A percentile compares a stretch with the other conserved stretches of the same genome.
These are phyloP conservation scores for Phalera bucephala DNA, from an alignment of 2,888 invertebrate species.

Conservation along the genomic window DNA sequence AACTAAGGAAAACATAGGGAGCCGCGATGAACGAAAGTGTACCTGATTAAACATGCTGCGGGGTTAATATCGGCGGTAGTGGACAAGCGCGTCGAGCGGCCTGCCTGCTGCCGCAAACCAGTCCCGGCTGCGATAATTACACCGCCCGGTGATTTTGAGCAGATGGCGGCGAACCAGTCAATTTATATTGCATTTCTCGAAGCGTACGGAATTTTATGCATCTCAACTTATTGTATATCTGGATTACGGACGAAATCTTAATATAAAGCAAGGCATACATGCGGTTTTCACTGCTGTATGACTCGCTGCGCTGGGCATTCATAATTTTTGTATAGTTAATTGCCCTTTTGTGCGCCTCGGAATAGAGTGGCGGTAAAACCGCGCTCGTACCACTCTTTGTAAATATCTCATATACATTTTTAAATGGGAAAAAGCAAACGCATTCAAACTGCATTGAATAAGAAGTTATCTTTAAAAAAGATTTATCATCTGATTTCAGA, in stretches of 20 bases:
- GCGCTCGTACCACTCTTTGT: too few relatives aligned
- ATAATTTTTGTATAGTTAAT: not conserved
- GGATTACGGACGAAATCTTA: too few relatives aligned
- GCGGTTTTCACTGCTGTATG: too few relatives aligned
- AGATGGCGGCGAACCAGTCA: constrained; percentile 30
- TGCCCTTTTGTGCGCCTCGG: not conserved
- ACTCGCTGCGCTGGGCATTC: not conserved
- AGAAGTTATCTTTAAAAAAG: too few relatives aligned
- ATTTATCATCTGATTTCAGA: too few relatives aligned
- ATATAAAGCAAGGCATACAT: too few relatives aligned
- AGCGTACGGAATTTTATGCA: too few relatives aligned
- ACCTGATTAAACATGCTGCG: constrained; percentile 10
- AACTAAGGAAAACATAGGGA: constrained; percentile 18
- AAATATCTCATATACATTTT: too few relatives aligned
- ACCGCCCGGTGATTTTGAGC: constrained; percentile 32
- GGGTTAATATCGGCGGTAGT: constrained; percentile 7
- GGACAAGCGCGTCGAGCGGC: constrained; percentile 14
- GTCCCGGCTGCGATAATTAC: constrained; percentile 37
- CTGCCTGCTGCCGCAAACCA: constrained; percentile 32
- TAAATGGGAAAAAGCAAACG: too few relatives aligned
- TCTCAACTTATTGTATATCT: too few relatives aligned
- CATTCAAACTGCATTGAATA: too few relatives aligned
- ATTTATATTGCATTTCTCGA: constrained; percentile 16
- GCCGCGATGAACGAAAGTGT: constrained; percentile 6
- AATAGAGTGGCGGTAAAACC: not conserved